Evolutionary conservation across 1,140 invertebrate species (phyloP).

Genomic region (Drosophila nebulosa): DNA sequence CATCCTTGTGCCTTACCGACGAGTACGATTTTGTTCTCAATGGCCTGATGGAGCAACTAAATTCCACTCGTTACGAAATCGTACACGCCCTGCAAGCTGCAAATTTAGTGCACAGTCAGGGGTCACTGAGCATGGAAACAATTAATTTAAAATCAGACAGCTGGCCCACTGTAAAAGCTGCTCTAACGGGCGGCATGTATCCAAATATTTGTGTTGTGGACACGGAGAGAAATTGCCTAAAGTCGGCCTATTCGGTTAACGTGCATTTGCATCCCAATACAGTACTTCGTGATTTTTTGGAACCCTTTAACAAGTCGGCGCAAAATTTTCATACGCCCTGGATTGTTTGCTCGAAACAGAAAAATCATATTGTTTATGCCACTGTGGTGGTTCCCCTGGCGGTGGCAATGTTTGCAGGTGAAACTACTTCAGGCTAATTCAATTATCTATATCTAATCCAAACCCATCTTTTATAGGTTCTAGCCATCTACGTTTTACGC

Average conservation of each 20-base stretch:
- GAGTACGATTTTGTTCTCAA: constrained; percentile 66
- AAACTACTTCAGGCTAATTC: neutral
- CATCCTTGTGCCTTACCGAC: constrained; percentile 38
- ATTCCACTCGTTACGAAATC: constrained; percentile 85
- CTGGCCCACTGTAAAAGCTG: constrained; percentile 96
- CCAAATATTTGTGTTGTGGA: constrained; percentile 90
- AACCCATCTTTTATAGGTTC: constrained; percentile 15
- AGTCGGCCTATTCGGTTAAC: constrained; percentile 36
- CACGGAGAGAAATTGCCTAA: constrained; percentile 24
- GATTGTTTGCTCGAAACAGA: constrained; percentile 93
- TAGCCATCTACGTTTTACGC: constrained; percentile 11
- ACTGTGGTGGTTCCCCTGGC: constrained; percentile 90
- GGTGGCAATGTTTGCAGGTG: constrained; percentile 86
- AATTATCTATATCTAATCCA: neutral
- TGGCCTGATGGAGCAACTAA: constrained; percentile 60
- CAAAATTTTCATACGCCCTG: constrained; percentile 88
- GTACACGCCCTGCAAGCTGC: constrained; percentile 92
- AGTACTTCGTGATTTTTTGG: constrained; percentile 82
- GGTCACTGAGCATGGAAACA: constrained; percentile 88
- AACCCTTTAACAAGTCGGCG: constrained; percentile 69
- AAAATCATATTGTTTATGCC: constrained; percentile 87
- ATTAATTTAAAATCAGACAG: constrained; percentile 93
- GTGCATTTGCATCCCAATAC: constrained; percentile 83
- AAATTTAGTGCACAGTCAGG: constrained; percentile 90
- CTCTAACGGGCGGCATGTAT: constrained; percentile 92